Conservation (phyloP, 1,140 invertebrate species). For the Hycleus cichorii region DNA sequence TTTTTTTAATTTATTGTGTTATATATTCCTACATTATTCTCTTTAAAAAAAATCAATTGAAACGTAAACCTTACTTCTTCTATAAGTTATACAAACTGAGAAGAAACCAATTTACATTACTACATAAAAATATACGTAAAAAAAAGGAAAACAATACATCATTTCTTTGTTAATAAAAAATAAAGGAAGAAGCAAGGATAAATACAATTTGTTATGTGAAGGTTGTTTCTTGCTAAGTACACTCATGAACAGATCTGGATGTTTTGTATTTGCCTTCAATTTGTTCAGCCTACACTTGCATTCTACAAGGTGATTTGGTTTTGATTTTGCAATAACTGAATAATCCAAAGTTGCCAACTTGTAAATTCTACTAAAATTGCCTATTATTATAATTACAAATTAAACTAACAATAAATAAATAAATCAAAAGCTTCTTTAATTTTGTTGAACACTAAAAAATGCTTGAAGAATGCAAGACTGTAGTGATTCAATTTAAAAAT, state of each 20-base stretch:
- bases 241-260: constrained; percentile 30
- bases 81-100: constrained; percentile 2
- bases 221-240: constrained; percentile 29
- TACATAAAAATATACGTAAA: constrained; percentile 5
- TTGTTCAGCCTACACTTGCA: constrained; percentile 4
- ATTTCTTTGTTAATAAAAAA: neutral
- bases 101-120: neutral
- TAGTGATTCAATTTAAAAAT: constrained; percentile 15
- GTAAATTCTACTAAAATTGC: neutral
- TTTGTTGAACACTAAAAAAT: neutral
- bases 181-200: constrained; percentile 11
- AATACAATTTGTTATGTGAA: constrained; percentile 6
- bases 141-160: constrained; percentile 1
- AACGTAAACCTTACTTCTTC: constrained; percentile 27
- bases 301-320: constrained; percentile 6
- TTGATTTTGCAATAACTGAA: neutral
- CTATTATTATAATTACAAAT: neutral
- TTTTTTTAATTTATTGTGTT: constrained; percentile 25
- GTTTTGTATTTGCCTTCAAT: neutral
- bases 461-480: constrained; percentile 17
- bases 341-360: neutral
- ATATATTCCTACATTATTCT: constrained; percentile 31
- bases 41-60: constrained; percentile 31
- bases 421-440: neutral
- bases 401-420: neutral